phyloP scores from a whole-genome alignment of 2,797 vertebrate species.

The Nasua narica region DNA sequence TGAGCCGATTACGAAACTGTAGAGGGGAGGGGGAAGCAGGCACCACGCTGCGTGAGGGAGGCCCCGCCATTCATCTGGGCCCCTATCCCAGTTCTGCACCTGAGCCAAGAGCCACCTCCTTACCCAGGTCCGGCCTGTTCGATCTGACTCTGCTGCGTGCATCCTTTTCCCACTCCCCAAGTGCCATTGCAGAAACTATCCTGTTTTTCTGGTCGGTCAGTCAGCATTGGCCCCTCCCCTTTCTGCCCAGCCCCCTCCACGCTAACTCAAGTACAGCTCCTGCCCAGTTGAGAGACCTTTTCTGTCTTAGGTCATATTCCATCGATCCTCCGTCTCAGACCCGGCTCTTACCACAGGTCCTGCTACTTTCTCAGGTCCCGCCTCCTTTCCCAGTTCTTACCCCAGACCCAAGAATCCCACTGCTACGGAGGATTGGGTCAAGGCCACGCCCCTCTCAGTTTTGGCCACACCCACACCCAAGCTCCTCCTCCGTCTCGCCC shows the following conservation, averaged over 20 bases:
- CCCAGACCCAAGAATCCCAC: background rate
- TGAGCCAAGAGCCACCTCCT: background rate
- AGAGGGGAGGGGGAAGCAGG: background rate
- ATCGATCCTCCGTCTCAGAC: background rate
- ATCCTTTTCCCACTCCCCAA: background rate
- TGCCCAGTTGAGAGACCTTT: background rate
- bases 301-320: background rate
- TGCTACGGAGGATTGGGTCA: too few species aligned
- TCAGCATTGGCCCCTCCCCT: background rate
- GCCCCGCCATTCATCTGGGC: background rate
- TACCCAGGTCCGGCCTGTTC: background rate
- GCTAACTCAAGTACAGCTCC: background rate
- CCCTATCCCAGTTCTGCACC: too few species aligned
- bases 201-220: background rate
- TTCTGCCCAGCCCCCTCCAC: background rate
- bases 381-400: background rate
- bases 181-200: background rate
- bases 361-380: background rate
- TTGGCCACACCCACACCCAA: too few species aligned
- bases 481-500: background rate
- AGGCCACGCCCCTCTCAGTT: background rate
- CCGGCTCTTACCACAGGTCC: background rate
- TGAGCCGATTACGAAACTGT: slow-evolving; percentile 91
- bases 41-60: background rate
- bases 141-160: background rate